A percentile compares a stretch with the other conserved stretches of the same genome.
Evolutionary conservation across 2,113 vertebrate species (phyloP).

Genomic region (Sylvilagus bachmani): DNA sequence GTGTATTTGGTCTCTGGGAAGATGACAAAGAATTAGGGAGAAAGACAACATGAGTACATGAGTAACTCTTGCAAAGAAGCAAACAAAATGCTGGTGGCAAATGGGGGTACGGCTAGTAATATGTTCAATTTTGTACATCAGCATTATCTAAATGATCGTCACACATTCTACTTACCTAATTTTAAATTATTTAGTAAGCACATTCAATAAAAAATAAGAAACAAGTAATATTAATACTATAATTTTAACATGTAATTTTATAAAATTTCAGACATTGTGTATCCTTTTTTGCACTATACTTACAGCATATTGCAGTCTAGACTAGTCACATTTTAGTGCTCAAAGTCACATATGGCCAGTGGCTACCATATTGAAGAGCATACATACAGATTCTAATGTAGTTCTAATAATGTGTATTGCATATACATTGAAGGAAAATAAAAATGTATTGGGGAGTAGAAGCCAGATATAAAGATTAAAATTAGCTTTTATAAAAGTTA

Average conservation of each 20-base stretch:
- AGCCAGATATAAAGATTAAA: slow-evolving; percentile 2
- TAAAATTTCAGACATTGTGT: not conserved
- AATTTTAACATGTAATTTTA: slow-evolving; percentile 25
- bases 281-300: not conserved
- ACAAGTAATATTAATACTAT: not conserved
- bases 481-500: slow-evolving; percentile 34
- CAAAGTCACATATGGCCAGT: not conserved
- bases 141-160: not conserved
- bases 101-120: not conserved
- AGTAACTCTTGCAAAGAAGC: not conserved
- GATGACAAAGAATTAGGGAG: not conserved
- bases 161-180: not conserved
- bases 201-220: not conserved
- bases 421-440: not conserved
- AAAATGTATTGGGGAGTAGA: not conserved
- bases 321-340: not conserved
- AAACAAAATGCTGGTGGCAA: not conserved
- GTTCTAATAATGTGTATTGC: not conserved
- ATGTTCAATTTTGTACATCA: not conserved
- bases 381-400: not conserved
- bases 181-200: not conserved
- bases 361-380: slow-evolving; percentile 15
- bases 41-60: not conserved
- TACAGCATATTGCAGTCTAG: not conserved
- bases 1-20: not conserved